Percentiles rank a stretch among this genome's conserved stretches.
These are phyloP conservation scores for Melipona bicolor DNA, from an alignment of 2,888 invertebrate species.

Conservation along the genomic window DNA sequence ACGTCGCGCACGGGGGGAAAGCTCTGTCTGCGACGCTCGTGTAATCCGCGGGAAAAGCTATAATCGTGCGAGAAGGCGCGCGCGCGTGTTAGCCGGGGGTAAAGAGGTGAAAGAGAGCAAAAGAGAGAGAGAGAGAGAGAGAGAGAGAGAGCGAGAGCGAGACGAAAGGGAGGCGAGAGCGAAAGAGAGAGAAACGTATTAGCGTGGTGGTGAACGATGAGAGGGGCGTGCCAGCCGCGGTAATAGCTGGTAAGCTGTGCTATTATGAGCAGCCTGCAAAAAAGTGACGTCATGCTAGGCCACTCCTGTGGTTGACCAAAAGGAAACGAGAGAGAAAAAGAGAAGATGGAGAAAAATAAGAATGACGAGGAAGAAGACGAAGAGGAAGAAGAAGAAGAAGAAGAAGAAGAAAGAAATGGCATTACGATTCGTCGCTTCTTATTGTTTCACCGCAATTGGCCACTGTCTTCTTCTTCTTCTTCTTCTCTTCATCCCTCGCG, in stretches of 20 bases:
- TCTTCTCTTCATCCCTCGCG: not conserved
- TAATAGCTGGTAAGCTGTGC: conserved; percentile 75
- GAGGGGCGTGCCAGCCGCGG: conserved; percentile 73
- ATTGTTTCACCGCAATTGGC: conserved; percentile 72
- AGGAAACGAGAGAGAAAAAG: not conserved
- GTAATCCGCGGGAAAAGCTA: conserved; percentile 44
- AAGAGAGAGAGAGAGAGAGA: conserved; percentile 19
- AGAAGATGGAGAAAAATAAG: not conserved
- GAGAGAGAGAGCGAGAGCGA: not conserved
- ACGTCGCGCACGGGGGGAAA: conserved; percentile 10
- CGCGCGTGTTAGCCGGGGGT: not conserved
- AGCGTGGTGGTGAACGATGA: conserved; percentile 76
- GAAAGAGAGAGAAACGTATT: conserved; percentile 53
- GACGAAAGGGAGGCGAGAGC: conserved; percentile 23
- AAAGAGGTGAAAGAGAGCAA: conserved; percentile 36
- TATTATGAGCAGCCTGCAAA: conserved; percentile 74
- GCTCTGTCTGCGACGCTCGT: not conserved
- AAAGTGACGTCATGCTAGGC: conserved; percentile 74
- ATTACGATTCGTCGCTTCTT: conserved; percentile 68
- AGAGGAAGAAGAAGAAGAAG: not conserved
- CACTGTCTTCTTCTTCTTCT: not conserved
- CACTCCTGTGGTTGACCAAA: conserved; percentile 73
- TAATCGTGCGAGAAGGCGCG: conserved; percentile 30
- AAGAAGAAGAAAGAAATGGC: conserved; percentile 22
- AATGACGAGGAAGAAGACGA: not conserved